These are phyloP conservation scores for Adelognathus sp. DNA, from an alignment of 2,888 invertebrate species.

Conservation along the genomic window DNA sequence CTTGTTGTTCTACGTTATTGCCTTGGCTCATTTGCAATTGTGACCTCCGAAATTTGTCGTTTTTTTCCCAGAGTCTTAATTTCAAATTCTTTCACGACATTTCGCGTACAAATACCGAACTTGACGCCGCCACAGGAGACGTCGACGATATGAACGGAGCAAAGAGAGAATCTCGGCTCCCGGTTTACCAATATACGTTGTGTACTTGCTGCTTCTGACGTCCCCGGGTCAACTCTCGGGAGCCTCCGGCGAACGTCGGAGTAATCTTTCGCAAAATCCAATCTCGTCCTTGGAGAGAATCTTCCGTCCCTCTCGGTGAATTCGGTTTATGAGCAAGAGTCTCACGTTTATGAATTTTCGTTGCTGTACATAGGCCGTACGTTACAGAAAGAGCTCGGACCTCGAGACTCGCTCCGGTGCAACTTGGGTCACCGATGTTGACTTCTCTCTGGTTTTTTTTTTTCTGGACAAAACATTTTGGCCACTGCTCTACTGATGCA, in stretches of 20 bases:
- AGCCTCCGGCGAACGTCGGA: conserved; percentile 31
- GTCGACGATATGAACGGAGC: conserved; percentile 15
- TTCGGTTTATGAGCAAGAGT: background rate
- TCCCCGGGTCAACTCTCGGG: conserved; percentile 15
- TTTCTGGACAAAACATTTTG: conserved; percentile 1
- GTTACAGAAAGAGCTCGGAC: background rate
- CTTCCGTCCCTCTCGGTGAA: conserved; percentile 16
- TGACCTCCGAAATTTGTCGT: background rate
- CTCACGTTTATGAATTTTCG: background rate
- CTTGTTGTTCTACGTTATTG: too few relatives aligned
- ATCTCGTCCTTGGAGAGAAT: conserved; percentile 49
- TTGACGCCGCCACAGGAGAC: background rate
- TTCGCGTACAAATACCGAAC: background rate
- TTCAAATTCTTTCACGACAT: background rate
- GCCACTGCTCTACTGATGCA: conserved; percentile 4
- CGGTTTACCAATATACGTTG: background rate
- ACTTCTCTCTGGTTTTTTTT: conserved; percentile 15
- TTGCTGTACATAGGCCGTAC: background rate
- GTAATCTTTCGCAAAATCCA: conserved; percentile 60
- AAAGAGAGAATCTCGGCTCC: background rate
- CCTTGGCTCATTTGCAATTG: too few relatives aligned
- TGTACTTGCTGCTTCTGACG: conserved; percentile 12
- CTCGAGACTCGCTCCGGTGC: background rate
- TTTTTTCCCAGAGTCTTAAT: background rate
- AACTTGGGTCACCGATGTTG: conserved; percentile 2